phyloP scores from a whole-genome alignment of 2,888 invertebrate species.

The Drosophila buzzatii region DNA sequence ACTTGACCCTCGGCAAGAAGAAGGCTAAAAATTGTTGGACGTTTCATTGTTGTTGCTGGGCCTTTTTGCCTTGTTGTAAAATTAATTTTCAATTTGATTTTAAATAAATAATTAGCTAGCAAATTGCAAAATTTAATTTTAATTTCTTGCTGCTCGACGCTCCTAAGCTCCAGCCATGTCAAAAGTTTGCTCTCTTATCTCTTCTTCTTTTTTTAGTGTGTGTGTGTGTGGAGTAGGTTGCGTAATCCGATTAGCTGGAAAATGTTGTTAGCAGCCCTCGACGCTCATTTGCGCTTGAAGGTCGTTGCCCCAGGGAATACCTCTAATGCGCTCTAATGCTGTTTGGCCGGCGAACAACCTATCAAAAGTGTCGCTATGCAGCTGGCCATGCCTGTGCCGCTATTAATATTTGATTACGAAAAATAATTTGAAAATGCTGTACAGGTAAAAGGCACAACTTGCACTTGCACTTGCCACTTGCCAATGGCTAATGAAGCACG shows the following conservation, averaged over 20 bases:
- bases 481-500: constrained; percentile 48
- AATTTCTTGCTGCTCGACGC: constrained; percentile 70
- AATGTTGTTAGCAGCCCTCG: constrained; percentile 60
- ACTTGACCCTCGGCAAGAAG: constrained; percentile 47
- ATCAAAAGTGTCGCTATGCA: constrained; percentile 70
- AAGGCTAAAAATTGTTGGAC: constrained; percentile 45
- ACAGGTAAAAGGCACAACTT: constrained; percentile 29
- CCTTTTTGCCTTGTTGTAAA: constrained; percentile 78
- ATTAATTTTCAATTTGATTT: constrained; percentile 85
- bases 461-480: constrained; percentile 10
- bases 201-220: not conserved
- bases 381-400: constrained; percentile 36
- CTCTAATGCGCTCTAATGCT: constrained; percentile 82
- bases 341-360: constrained; percentile 56
- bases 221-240: constrained; percentile 20
- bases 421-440: constrained; percentile 64
- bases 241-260: constrained; percentile 74
- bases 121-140: constrained; percentile 85
- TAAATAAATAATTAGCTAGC: constrained; percentile 85
- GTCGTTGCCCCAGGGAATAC: constrained; percentile 60
- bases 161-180: constrained; percentile 43
- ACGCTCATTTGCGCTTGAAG: constrained; percentile 60
- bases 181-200: constrained; percentile 34
- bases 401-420: constrained; percentile 72
- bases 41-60: constrained; percentile 48